Conservation (phyloP, 1,140 invertebrate genomes). For the Zaprionus lachaisei region DNA sequence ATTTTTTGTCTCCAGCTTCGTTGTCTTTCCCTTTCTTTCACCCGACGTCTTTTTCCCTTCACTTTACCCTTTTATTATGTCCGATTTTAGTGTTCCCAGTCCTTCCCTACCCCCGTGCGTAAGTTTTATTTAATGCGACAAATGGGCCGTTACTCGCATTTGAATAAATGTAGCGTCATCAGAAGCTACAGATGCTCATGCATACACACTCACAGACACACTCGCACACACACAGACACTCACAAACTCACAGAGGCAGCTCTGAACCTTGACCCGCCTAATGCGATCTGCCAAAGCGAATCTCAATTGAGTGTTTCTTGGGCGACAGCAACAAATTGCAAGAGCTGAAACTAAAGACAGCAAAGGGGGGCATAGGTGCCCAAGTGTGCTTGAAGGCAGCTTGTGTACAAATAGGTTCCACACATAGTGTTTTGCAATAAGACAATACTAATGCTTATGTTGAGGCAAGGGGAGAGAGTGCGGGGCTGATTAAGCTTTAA, state of each 20-base stretch:
- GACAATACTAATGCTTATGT: neutral
- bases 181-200: conserved; percentile 28
- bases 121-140: conserved; percentile 81
- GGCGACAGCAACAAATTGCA: conserved; percentile 33
- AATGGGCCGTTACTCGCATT: conserved; percentile 76
- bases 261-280: conserved; percentile 47
- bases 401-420: neutral
- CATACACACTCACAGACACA: conserved; percentile 7
- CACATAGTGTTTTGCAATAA: neutral
- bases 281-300: conserved; percentile 27
- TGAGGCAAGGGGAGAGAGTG: neutral
- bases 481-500: neutral
- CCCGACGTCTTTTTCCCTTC: conserved; percentile 1
- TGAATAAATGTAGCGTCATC: conserved; percentile 72
- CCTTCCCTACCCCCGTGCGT: conserved; percentile 27
- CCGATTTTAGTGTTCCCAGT: conserved; percentile 20
- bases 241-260: conserved; percentile 2
- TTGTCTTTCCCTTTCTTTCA: neutral
- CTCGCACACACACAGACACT: neutral
- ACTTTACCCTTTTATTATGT: conserved; percentile 32
- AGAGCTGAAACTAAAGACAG: neutral
- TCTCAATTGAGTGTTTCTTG: conserved; percentile 46
- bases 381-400: conserved; percentile 1
- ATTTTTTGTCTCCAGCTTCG: neutral
- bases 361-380: neutral